Conservation (phyloP, 1,140 invertebrate genomes). For the Nasonia giraulti region DNA sequence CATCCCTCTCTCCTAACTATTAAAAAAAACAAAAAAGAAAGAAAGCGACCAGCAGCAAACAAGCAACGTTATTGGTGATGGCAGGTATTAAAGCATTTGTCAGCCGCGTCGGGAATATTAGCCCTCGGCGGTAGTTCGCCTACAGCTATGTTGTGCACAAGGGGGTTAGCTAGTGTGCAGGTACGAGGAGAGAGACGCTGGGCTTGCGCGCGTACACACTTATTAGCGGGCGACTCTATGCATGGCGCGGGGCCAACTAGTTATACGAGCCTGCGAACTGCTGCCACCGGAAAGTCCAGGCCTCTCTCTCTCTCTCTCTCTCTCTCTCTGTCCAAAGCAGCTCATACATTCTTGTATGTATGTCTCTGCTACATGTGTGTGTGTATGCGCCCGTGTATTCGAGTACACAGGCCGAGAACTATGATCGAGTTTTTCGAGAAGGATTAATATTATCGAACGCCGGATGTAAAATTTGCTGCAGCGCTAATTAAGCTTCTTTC, state of each 20-base stretch:
- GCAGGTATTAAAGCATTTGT: constrained; percentile 71
- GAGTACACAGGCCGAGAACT: neutral
- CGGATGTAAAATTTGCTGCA: too few relatives aligned
- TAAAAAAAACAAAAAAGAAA: neutral
- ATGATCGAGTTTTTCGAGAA: neutral
- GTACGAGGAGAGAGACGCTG: neutral
- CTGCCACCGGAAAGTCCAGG: neutral
- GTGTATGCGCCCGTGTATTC: neutral
- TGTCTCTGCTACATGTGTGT: neutral
- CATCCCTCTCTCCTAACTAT: neutral
- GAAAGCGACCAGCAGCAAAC: neutral
- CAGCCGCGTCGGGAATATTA: constrained; percentile 64
- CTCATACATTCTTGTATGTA: neutral
- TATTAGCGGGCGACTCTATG: constrained; percentile 67
- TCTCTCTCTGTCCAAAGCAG: neutral
- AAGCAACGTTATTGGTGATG: constrained; percentile 59
- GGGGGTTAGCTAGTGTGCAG: neutral
- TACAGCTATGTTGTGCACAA: neutral
- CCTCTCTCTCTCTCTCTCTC: neutral
- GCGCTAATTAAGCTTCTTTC: neutral
- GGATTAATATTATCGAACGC: neutral
- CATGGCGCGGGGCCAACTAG: constrained; percentile 70
- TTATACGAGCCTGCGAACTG: constrained; percentile 55
- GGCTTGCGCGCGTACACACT: constrained; percentile 58
- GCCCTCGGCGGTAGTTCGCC: constrained; percentile 39